phyloP scores from a whole-genome alignment of 1,140 invertebrate species.

The Achatina immaculata region DNA sequence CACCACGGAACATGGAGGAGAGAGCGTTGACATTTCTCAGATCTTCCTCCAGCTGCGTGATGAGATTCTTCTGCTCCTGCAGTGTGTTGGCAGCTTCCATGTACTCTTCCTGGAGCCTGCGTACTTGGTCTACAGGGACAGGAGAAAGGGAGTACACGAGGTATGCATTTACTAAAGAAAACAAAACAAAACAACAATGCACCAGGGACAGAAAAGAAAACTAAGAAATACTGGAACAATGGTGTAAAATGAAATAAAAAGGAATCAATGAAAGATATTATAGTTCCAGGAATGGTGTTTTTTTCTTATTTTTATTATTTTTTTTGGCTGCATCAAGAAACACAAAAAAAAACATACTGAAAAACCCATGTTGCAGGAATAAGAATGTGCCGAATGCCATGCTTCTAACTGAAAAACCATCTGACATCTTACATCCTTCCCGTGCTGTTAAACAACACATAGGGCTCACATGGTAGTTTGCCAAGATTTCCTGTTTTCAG shows the following conservation, averaged over 20 bases:
- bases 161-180: not conserved
- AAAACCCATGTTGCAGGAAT: too few relatives aligned
- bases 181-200: not conserved
- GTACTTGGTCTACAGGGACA: conserved; percentile 42
- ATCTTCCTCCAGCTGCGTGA: conserved; percentile 72
- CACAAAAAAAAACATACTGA: too few relatives aligned
- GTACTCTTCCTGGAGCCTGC: conserved; percentile 64
- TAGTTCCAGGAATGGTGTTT: too few relatives aligned
- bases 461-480: too few relatives aligned
- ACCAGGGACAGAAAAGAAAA: not conserved
- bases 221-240: not conserved
- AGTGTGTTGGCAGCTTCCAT: conserved; percentile 61
- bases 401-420: too few relatives aligned
- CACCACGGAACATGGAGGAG: conserved; percentile 71
- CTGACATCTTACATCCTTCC: too few relatives aligned
- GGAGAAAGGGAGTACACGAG: not conserved
- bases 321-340: too few relatives aligned
- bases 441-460: too few relatives aligned
- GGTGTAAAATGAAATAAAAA: not conserved
- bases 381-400: too few relatives aligned
- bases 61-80: conserved; percentile 71
- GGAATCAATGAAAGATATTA: too few relatives aligned
- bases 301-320: too few relatives aligned
- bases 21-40: conserved; percentile 72
- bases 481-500: too few relatives aligned